Evolutionary conservation across 1,140 invertebrate genomes (phyloP), one percentile per base, ranked within the genome.

Genomic region (Halotydeus destructor): DNA sequence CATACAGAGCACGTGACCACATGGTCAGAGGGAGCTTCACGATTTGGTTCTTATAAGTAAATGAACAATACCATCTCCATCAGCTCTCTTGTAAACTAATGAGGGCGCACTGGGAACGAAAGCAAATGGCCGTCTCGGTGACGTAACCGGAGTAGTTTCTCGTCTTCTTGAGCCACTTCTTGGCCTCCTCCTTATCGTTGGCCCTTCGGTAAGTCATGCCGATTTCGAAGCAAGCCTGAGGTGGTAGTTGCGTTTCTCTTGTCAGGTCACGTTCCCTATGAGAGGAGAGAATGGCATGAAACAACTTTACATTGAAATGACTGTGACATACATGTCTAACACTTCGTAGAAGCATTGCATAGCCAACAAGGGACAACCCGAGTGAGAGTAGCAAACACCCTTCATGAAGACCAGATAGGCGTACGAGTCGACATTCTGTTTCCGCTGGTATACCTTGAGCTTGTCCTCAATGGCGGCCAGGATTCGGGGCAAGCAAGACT

Each of bases 391-490:
- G 14, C 8, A 9, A 30, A 30, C 27, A 9, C 27, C 27, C 14
- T 30, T 30, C 27, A 30, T 30, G 14, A 30, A 30, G 8, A 30
- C 14, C 27, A 30, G 14, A 30, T 30, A 30, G 14, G 8, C 8
- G 14, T 30, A 30, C 14, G 8, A 9, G 14, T 30, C 39, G n/a
- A 35, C n/a, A 30, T 30, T 8, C 27, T 30, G n/a, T n/a, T n/a
- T n/a, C n/a, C n/a, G n/a, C n/a, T n/a, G n/a, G n/a, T 32, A 12
- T 41, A 31, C 9, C 5, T 11, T 22, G n/a, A 43, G 60, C 23
- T 69, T 68, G 5, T 63, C 64, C 49, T 85, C 79, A 33, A 88
- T 73, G 18, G 69, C 57, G 54, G 70, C 70, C 27, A 75, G 69
- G 42, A 89, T 65, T 14, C 64, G 66, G 51, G 78, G 66, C 23